These are phyloP conservation scores for Folsomia candida DNA, from an alignment of 2,888 invertebrate genomes.

Conservation along the genomic window DNA sequence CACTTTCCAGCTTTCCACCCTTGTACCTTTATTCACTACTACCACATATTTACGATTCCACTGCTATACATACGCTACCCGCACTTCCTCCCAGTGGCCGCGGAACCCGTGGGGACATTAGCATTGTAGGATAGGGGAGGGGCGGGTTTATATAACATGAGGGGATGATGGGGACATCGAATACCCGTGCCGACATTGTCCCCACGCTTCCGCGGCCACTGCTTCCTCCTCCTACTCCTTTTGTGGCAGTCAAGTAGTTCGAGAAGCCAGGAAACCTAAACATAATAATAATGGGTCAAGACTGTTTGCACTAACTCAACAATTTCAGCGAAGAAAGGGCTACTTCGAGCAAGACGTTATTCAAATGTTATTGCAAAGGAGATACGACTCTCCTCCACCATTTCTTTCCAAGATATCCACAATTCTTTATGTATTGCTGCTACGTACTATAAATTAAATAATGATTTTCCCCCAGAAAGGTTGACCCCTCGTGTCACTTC, in stretches of 20 bases:
- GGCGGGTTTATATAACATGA: too few species aligned
- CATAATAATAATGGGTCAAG: not conserved
- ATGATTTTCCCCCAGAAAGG: too few species aligned
- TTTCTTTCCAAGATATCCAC: not conserved
- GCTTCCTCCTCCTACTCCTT: too few species aligned
- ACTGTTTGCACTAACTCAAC: not conserved
- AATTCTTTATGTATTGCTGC: not conserved
- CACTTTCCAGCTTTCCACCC: constrained; percentile 21
- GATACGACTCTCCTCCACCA: too few species aligned
- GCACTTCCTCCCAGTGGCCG: not conserved
- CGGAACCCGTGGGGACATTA: too few species aligned
- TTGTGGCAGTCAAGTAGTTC: too few species aligned
- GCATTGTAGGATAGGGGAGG: too few species aligned
- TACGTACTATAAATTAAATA: not conserved
- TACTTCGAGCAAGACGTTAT: not conserved
- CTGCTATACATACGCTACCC: not conserved
- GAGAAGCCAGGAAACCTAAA: not conserved
- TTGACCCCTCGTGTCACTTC: too few species aligned
- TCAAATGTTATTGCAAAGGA: not conserved
- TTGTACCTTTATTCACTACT: constrained; percentile 8
- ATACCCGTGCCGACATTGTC: not conserved
- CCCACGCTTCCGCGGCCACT: too few species aligned
- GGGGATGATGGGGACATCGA: too few species aligned
- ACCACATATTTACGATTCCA: not conserved
- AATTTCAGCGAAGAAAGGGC: not conserved